phyloP scores from a whole-genome alignment of 2,113 vertebrate species.

The Chamaetylas fuelleborni region DNA sequence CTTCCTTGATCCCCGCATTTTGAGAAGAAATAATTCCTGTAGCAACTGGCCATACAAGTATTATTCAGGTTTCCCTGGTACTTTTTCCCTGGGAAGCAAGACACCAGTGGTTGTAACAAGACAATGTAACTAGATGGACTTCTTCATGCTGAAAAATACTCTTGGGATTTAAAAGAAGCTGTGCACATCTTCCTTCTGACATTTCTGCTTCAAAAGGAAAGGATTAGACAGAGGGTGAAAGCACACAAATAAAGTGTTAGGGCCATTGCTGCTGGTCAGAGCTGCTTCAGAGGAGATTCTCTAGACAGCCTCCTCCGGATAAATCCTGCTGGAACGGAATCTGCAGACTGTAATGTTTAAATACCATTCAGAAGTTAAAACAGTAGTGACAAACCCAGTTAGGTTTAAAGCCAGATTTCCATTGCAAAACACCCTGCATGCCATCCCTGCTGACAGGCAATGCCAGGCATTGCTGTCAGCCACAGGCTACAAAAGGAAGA shows the following conservation, averaged over 20 bases:
- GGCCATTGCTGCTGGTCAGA: constrained; percentile 16
- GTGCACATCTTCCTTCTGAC: not conserved
- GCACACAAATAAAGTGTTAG: not conserved
- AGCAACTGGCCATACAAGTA: not conserved
- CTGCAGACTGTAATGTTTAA: constrained; percentile 42
- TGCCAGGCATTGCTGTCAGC: constrained; percentile 55
- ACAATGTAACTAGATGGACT: not conserved
- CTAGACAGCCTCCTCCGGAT: not conserved
- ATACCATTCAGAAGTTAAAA: constrained; percentile 55
- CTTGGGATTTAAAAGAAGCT: constrained; percentile 25
- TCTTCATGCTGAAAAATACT: constrained; percentile 17
- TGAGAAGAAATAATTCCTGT: not conserved
- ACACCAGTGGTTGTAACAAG: not conserved
- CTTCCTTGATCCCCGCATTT: not conserved
- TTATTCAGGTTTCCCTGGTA: not conserved
- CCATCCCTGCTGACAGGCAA: constrained; percentile 55
- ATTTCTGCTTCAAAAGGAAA: constrained; percentile 25
- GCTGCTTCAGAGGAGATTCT: constrained; percentile 29
- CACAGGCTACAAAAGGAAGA: constrained; percentile 54
- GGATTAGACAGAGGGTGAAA: not conserved
- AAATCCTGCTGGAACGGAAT: constrained; percentile 15
- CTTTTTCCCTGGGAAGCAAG: not conserved
- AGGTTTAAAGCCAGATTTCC: constrained; percentile 66
- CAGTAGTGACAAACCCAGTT: constrained; percentile 57
- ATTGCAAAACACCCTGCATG: constrained; percentile 62